phyloP scores from a whole-genome alignment of 2,888 invertebrate genomes.

The Pomacea canaliculata region DNA sequence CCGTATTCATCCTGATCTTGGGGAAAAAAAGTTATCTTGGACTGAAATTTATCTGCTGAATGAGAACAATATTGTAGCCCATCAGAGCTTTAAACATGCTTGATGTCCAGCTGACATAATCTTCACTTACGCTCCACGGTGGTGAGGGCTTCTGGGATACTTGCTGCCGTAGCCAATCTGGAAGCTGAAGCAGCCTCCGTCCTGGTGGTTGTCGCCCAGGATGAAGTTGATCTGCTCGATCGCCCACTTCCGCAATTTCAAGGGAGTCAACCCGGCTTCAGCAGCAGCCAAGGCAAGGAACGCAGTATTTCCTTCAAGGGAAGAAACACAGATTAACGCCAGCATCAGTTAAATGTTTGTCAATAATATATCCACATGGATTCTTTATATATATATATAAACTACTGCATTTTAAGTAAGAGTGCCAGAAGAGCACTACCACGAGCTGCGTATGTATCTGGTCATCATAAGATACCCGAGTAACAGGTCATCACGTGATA shows the following conservation, averaged over 20 bases:
- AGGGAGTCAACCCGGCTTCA: constrained; percentile 46
- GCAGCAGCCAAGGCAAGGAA: constrained; percentile 57
- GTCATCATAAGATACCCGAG: too few relatives aligned
- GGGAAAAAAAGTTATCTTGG: too few relatives aligned
- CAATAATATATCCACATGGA: neutral
- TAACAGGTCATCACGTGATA: constrained; percentile 11
- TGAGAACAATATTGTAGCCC: too few relatives aligned
- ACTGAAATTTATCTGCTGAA: too few relatives aligned
- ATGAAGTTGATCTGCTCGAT: constrained; percentile 60
- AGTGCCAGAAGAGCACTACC: too few relatives aligned
- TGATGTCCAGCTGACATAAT: too few relatives aligned
- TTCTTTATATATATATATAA: too few relatives aligned
- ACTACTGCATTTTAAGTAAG: too few relatives aligned
- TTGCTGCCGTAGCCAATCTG: constrained; percentile 47
- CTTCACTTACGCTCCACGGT: constrained; percentile 41
- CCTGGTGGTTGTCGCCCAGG: constrained; percentile 52
- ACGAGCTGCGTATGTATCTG: too few relatives aligned
- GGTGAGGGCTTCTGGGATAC: constrained; percentile 45
- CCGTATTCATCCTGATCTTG: too few relatives aligned
- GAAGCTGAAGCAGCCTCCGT: constrained; percentile 38
- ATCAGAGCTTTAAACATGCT: too few relatives aligned
- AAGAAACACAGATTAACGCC: neutral
- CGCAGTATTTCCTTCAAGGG: constrained; percentile 49
- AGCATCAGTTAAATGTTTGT: neutral
- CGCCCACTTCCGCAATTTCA: constrained; percentile 49